Conservation (phyloP, 2,888 invertebrate species). For the Carcina quercana region DNA sequence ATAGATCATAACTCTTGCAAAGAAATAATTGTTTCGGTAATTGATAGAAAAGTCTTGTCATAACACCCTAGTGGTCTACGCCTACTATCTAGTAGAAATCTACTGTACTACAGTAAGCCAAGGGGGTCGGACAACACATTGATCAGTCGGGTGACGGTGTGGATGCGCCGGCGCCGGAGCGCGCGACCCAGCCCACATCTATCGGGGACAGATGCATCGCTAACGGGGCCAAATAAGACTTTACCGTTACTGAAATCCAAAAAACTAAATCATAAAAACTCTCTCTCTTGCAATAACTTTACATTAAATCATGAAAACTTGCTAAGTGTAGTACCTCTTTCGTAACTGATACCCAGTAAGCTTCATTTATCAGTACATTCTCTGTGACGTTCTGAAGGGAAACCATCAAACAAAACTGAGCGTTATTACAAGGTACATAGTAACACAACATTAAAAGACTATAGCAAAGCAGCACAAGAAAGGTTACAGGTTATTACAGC, state of each 20-base stretch:
- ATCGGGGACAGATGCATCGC: conserved; percentile 75
- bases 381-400: conserved; percentile 96
- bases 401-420: conserved; percentile 73
- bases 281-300: conserved; percentile 72
- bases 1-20: conserved; percentile 69
- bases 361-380: conserved; percentile 96
- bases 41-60: conserved; percentile 71
- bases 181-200: conserved; percentile 46
- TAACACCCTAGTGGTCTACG: conserved; percentile 73
- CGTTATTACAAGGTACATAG: conserved; percentile 61
- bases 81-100: conserved; percentile 70
- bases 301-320: conserved; percentile 73
- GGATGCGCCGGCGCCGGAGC: conserved; percentile 30
- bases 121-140: conserved; percentile 67
- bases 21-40: conserved; percentile 66
- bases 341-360: conserved; percentile 93
- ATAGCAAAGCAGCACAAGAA: conserved; percentile 20
- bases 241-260: conserved; percentile 74
- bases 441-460: conserved; percentile 20
- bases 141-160: conserved; percentile 38
- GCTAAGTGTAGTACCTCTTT: conserved; percentile 87
- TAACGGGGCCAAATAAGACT: conserved; percentile 75
- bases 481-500: conserved; percentile 50
- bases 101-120: conserved; percentile 71
- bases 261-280: conserved; percentile 74